phyloP scores from a whole-genome alignment of 2,797 vertebrate species.

The Micropoecilia bifurca region DNA sequence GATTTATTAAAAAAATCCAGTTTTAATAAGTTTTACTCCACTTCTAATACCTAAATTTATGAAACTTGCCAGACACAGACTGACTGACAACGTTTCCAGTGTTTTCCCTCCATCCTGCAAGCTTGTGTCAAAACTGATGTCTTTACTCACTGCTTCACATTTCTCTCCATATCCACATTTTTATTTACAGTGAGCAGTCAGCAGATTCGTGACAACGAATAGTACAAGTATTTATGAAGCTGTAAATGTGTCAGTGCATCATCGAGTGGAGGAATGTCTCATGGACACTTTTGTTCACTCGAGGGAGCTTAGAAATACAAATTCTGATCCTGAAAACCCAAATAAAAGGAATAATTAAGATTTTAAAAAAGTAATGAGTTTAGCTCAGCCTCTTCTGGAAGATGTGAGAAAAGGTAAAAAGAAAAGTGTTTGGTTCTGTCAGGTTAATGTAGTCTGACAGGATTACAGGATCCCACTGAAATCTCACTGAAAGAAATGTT shows the following conservation, averaged over 20 bases:
- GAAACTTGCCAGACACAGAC: background rate
- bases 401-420: background rate
- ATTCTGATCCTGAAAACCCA: background rate
- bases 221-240: conserved; percentile 3
- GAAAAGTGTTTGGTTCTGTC: background rate
- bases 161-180: conserved; percentile 2
- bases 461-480: background rate
- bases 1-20: background rate
- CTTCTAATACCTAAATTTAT: background rate
- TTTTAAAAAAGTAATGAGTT: background rate
- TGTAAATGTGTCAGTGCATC: background rate
- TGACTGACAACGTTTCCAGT: background rate
- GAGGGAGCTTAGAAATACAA: background rate
- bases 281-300: background rate
- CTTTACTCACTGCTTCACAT: background rate
- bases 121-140: background rate
- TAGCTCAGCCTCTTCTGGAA: background rate
- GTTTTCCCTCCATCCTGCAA: conserved; percentile 17
- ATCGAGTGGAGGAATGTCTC: background rate
- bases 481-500: background rate
- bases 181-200: conserved; percentile 6
- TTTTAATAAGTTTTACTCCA: background rate
- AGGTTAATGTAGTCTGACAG: background rate
- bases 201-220: background rate
- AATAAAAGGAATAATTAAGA: background rate